Evolutionary conservation across 2,113 vertebrate species (phyloP).

Genomic region (Caranx melampygus): DNA sequence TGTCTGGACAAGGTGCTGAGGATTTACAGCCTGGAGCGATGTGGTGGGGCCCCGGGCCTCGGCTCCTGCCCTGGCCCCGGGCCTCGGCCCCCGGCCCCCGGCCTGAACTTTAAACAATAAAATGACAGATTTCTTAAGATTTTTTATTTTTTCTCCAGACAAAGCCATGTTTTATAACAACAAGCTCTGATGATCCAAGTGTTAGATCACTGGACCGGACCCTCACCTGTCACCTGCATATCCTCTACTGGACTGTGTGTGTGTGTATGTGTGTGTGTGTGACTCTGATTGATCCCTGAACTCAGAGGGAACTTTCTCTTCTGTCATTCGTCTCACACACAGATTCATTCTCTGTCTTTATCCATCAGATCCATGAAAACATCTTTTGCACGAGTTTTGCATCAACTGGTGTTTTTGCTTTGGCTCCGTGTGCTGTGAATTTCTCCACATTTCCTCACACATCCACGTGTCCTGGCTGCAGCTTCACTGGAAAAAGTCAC

Average conservation of each 20-base stretch:
- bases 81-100: no score
- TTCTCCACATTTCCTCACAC: no score
- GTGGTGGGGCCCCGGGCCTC: slow-evolving; percentile 14
- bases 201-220: neutral
- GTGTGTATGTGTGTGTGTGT: no score
- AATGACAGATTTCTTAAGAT: neutral
- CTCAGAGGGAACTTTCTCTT: no score
- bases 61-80: slow-evolving; percentile 5
- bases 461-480: no score
- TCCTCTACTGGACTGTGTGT: no score
- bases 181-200: neutral
- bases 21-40: slow-evolving; percentile 60
- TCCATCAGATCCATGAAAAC: no score
- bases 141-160: neutral
- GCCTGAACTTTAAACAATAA: neutral
- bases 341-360: no score
- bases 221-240: neutral
- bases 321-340: no score
- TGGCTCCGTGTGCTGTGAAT: neutral
- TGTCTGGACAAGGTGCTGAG: slow-evolving; percentile 54
- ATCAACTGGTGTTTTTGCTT: neutral
- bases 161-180: neutral
- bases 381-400: no score
- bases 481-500: neutral
- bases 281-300: no score